Conservation (phyloP, 2,888 invertebrate genomes). For the Acanthosepion lycidas region DNA sequence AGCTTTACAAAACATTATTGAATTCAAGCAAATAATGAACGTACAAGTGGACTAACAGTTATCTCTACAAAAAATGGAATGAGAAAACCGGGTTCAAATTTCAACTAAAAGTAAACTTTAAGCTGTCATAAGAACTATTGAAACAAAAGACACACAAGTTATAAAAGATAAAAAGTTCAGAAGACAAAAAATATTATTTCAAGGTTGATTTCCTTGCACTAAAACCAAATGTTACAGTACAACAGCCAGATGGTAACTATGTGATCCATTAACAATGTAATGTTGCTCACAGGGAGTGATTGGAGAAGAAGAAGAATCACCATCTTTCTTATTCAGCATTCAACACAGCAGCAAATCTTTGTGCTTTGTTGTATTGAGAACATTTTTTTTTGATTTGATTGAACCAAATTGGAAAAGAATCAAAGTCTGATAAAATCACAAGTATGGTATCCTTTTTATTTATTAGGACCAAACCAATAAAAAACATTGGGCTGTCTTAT, state of each 20-base stretch:
- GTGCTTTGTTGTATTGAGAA: background rate
- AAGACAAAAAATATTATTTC: too few species aligned
- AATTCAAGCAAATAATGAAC: too few species aligned
- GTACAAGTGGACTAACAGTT: too few species aligned
- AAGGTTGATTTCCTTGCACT: background rate
- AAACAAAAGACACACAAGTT: too few species aligned
- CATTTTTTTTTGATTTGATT: background rate
- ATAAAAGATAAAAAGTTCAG: too few species aligned
- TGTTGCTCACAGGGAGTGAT: background rate
- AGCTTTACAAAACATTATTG: too few species aligned
- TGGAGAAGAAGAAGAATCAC: too few species aligned
- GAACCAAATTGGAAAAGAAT: background rate
- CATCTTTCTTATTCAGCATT: too few species aligned
- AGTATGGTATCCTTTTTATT: background rate
- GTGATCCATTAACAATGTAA: background rate
- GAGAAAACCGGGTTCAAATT: too few species aligned
- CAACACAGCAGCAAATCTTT: background rate
- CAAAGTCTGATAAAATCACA: background rate
- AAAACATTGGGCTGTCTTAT: background rate
- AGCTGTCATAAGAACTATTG: too few species aligned
- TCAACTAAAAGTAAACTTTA: too few species aligned
- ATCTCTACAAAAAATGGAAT: too few species aligned
- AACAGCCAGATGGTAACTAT: background rate
- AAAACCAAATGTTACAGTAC: background rate
- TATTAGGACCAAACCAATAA: background rate